Percentiles rank a stretch among this genome's conserved stretches.
These are phyloP conservation scores for Metalampra italica DNA, from an alignment of 2,888 invertebrate species.

Conservation along the genomic window DNA sequence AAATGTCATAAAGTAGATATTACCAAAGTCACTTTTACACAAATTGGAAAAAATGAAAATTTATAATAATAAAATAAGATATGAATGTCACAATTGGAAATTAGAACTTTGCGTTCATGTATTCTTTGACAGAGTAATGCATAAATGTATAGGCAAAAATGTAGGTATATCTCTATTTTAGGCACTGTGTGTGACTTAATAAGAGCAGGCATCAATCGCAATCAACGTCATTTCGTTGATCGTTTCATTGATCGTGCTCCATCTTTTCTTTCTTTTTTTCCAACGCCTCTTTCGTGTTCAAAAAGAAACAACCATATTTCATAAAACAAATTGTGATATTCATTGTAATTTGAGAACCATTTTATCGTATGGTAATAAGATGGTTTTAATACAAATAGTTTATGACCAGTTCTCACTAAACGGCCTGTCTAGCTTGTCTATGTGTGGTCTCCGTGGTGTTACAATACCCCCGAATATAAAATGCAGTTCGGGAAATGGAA, in stretches of 20 bases:
- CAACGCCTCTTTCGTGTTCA: conserved; percentile 54
- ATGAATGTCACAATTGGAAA: too few relatives aligned
- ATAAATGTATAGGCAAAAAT: too few relatives aligned
- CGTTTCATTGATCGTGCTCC: conserved; percentile 19
- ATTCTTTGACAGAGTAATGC: too few relatives aligned
- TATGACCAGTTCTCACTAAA: conserved; percentile 26
- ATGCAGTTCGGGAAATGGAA: neutral
- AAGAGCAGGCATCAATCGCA: conserved; percentile 20
- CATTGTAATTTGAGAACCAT: conserved; percentile 55
- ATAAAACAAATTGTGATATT: conserved; percentile 52
- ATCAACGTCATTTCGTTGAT: too few relatives aligned
- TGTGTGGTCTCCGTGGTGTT: conserved; percentile 28
- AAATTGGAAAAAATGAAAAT: too few relatives aligned
- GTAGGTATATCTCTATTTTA: conserved; percentile 10
- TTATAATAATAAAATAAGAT: too few relatives aligned
- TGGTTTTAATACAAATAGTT: conserved; percentile 48
- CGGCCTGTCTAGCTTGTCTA: conserved; percentile 13
- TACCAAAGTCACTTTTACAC: too few relatives aligned
- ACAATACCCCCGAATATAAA: neutral
- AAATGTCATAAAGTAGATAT: too few relatives aligned
- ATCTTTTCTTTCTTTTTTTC: conserved; percentile 7
- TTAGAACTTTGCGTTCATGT: too few relatives aligned
- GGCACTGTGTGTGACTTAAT: too few relatives aligned
- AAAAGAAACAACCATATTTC: conserved; percentile 40
- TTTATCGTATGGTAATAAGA: conserved; percentile 39